Evolutionary conservation across 1,140 invertebrate genomes (phyloP).

Genomic region (Meloidogyne floridensis): DNA sequence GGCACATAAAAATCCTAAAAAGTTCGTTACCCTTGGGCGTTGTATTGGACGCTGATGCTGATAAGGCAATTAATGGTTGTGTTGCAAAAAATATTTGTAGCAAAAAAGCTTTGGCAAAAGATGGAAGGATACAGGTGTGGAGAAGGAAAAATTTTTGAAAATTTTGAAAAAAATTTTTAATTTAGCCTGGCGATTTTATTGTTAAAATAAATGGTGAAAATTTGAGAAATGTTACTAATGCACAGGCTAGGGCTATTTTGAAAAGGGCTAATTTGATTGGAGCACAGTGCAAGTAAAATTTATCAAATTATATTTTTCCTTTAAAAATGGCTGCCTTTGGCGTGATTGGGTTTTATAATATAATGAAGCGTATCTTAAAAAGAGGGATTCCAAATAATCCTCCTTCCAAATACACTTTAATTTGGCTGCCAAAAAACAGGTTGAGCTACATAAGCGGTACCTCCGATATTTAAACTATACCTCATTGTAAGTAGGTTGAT

Average conservation of each 20-base stretch:
- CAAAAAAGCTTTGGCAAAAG: slow-evolving; percentile 70
- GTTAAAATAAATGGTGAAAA: slow-evolving; percentile 73
- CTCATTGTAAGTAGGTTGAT: too few relatives aligned
- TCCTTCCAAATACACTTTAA: too few relatives aligned
- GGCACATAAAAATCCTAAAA: slow-evolving; percentile 58
- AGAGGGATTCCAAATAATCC: too few relatives aligned
- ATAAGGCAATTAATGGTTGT: slow-evolving; percentile 74
- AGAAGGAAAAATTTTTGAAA: not conserved
- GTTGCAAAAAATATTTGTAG: slow-evolving; percentile 70
- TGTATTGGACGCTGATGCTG: slow-evolving; percentile 67
- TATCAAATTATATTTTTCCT: not conserved
- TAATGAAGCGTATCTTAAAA: too few relatives aligned
- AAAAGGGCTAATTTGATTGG: slow-evolving; percentile 71
- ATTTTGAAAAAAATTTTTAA: not conserved
- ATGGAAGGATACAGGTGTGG: slow-evolving; percentile 70
- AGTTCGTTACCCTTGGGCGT: slow-evolving; percentile 69
- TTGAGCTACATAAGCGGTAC: too few relatives aligned
- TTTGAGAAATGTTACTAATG: slow-evolving; percentile 72
- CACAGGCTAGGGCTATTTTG: slow-evolving; percentile 74
- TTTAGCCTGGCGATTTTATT: slow-evolving; percentile 67
- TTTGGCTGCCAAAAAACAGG: too few relatives aligned
- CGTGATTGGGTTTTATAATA: too few relatives aligned
- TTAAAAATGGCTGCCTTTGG: too few relatives aligned
- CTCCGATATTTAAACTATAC: too few relatives aligned
- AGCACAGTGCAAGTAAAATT: slow-evolving; percentile 69